Conservation (phyloP, 2,888 invertebrate genomes). For the Drosophila rellima region DNA sequence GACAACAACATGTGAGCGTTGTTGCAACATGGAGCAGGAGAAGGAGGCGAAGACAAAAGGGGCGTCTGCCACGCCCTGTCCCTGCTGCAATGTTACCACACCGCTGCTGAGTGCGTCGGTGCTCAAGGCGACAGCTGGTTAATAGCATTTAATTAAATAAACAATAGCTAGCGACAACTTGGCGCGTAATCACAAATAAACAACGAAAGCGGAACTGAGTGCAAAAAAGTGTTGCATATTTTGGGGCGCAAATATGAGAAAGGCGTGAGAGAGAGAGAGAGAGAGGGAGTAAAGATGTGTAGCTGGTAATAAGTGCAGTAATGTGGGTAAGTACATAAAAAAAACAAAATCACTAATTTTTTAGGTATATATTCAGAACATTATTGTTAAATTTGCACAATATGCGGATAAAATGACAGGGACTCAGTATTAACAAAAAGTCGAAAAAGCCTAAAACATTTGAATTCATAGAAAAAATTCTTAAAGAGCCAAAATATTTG, state of each 20-base stretch:
- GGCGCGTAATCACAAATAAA: constrained; percentile 50
- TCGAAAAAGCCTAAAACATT: no score
- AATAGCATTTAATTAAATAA: constrained; percentile 68
- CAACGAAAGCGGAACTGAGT: constrained; percentile 19
- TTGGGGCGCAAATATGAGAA: constrained; percentile 27
- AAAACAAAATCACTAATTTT: no score
- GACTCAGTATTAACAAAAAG: no score
- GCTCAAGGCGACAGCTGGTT: constrained; percentile 71
- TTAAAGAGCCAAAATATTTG: no score
- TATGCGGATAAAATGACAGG: no score
- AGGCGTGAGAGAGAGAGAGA: neutral
- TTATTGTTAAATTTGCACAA: no score
- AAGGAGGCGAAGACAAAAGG: neutral
- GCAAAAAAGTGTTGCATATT: constrained; percentile 55
- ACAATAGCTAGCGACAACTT: constrained; percentile 7
- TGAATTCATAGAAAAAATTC: no score
- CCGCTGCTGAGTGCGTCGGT: constrained; percentile 64
- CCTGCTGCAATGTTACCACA: constrained; percentile 39
- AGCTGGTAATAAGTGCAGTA: no score
- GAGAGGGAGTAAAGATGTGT: no score
- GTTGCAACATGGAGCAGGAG: constrained; percentile 45
- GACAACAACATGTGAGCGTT: constrained; percentile 45
- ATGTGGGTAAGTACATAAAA: no score
- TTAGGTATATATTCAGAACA: no score
- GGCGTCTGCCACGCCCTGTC: constrained; percentile 30